Evolutionary conservation across 2,797 vertebrate species (phyloP), one percentile per base, ranked within the genome.

Genomic region (Picus viridis): DNA sequence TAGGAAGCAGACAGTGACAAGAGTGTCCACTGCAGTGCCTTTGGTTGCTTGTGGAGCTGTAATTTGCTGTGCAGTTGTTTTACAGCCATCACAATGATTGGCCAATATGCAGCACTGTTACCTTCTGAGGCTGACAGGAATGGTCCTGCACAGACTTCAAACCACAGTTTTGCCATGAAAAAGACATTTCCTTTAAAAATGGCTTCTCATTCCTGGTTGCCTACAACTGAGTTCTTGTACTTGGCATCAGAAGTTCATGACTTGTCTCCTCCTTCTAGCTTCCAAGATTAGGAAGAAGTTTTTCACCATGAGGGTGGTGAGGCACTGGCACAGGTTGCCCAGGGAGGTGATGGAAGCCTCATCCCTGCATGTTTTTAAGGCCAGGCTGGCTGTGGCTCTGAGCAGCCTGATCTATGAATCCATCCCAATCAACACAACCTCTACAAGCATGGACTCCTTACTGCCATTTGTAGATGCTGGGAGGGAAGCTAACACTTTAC

Each of bases 61-160:
- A 94, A 96, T 94, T 96, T 94, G 84, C 49, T 92, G 76, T 67
- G 83, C 59, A 70, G 82, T 76, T 95, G 92, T 95, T 95, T 93
- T 94, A 96, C 93, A 96, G 82, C 53, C 22, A 76, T 63, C 47
- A 39, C 86, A 91, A 92, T 90, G 86, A 93, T 93, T 94, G 96
- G 79, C 59, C 82, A 87, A 95, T 73, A 90, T 22, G 41, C 27
- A n/a, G 30, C 71, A 94, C 81, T 1, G 5, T 85, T 88, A 85
- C 74, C 65, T 89, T 89, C 79, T 83, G 86, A 81, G 83, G 93
- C 76, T 88, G 23, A 78, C 73, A 83, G 14, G 78, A 75, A 92
- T 72, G 59, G 43, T 78, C 67, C 93, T 92, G 81, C 70, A 54
- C 10, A 49, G 78, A 89, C 34, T 26, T 93, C 82, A 89, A 53